Evolutionary conservation across 2,113 vertebrate genomes (phyloP), one percentile per base, ranked within the genome.

Genomic region (Nyctibius bracteatus): DNA sequence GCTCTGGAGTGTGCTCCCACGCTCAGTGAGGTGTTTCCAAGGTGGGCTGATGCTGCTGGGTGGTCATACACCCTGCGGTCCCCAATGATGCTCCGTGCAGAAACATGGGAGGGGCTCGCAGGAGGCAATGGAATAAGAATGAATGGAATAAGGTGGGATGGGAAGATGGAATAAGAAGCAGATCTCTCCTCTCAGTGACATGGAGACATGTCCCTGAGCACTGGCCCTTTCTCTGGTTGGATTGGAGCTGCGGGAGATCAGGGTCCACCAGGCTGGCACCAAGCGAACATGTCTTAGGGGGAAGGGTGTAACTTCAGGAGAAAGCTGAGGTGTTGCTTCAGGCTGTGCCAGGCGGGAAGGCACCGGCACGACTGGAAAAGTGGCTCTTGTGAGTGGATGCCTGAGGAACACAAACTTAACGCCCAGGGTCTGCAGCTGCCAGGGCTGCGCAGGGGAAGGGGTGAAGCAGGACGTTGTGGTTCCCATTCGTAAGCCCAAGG

Each of bases 301-400:
- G 75, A 72, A 68, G 91, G 94, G 90, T 65, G 86, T 59, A 30
- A 62, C 86, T 54, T 19, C 43, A 14, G 91, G 52, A 77, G 96
- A 91, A 59, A 73, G 83, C 41, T 16, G 77, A 67, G 71, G 23
- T 63, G 92, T 16, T 74, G 47, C 57, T 94, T 16, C 55, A 6
- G 71, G 52, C 82, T 71, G 86, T 52, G 82, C 79, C 79, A 39
- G 70, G 39, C 17, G 5, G 65, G 72, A 65, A 94, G 72, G 71
- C 92, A 68, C 92, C 22, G 92, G 88, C 77, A 43, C 84, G 30
- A 91, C 96, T 94, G 95, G 92, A 93, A 94, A 89, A 61, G 92
- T 28, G 84, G 62, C 95, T 96, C 90, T 15, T 9, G 47, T 52
- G 83, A 0, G 1, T 51, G 86, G 62, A 47, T 54, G 73, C 24